Evolutionary conservation across 1,140 invertebrate species (phyloP).

Genomic region (Gyrodactylus bullatarudis): DNA sequence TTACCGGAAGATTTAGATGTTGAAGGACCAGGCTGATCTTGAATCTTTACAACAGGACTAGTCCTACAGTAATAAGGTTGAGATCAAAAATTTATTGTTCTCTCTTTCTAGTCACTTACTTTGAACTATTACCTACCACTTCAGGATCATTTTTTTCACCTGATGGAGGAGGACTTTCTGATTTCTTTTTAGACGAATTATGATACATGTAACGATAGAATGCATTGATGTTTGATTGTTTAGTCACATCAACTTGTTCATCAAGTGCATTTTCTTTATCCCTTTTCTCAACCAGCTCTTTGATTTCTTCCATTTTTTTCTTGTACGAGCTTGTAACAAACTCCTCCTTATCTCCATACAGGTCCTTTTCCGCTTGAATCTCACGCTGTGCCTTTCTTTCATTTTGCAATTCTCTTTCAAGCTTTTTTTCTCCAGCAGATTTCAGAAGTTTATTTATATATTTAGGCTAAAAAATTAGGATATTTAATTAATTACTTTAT

Average conservation of each 20-base stretch:
- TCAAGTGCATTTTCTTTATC: background rate
- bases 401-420: constrained; percentile 9
- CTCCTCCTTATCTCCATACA: constrained; percentile 12
- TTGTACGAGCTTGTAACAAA: constrained; percentile 12
- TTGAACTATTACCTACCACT: background rate
- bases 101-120: too few species aligned
- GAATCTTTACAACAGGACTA: too few species aligned
- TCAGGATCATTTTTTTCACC: background rate
- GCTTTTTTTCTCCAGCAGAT: constrained; percentile 9
- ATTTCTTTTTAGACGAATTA: background rate
- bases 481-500: constrained; percentile 1
- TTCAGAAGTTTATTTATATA: constrained; percentile 11
- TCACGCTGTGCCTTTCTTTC: constrained; percentile 12
- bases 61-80: too few species aligned
- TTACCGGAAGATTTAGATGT: too few species aligned
- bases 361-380: constrained; percentile 10
- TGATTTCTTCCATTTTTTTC: constrained; percentile 10
- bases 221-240: background rate
- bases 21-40: too few species aligned
- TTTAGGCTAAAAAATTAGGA: constrained; percentile 9
- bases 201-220: constrained; percentile 1
- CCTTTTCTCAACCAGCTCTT: constrained; percentile 2
- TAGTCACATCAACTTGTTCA: background rate
- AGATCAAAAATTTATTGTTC: too few species aligned
- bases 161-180: background rate